These are phyloP conservation scores for Xestoiulus laeticollis DNA, from an alignment of 2,888 invertebrate species.

Conservation along the genomic window DNA sequence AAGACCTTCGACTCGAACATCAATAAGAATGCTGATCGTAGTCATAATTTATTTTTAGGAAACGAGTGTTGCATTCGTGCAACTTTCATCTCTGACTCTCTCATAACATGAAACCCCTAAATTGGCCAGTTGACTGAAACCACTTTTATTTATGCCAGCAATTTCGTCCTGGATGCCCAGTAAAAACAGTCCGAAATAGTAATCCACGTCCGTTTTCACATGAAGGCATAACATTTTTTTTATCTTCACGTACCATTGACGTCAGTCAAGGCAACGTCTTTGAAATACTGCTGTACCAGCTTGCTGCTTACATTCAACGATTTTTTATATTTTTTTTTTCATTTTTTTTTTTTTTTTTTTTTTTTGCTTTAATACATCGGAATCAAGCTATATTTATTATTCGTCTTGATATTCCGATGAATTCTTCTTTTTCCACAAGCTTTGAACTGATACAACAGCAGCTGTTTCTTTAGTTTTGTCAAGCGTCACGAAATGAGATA, in stretches of 20 bases:
- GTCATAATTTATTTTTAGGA: conserved; percentile 1
- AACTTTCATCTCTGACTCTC: neutral
- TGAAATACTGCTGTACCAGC: neutral
- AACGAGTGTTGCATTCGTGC: neutral
- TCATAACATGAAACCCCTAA: neutral
- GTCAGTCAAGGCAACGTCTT: neutral
- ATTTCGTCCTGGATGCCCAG: conserved; percentile 18
- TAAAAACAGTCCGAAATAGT: conserved; percentile 42
- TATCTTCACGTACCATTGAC: conserved; percentile 43
- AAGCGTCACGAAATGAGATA: conserved; percentile 49
- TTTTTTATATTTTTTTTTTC: neutral
- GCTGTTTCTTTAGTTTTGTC: conserved; percentile 49
- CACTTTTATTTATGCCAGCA: conserved; percentile 17
- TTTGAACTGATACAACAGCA: conserved; percentile 29
- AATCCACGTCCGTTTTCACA: conserved; percentile 41
- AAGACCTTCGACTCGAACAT: neutral
- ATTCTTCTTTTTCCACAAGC: neutral
- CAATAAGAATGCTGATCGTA: neutral
- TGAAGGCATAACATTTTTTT: conserved; percentile 38
- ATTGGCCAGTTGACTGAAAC: conserved; percentile 8
- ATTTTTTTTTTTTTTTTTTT: neutral
- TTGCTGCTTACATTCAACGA: conserved; percentile 27
- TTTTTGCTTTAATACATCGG: conserved; percentile 15
- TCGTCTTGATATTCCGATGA: conserved; percentile 43
- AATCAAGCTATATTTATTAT: conserved; percentile 31